Evolutionary conservation across 2,113 vertebrate species (phyloP).

Genomic region (Balaenoptera acutorostrata): DNA sequence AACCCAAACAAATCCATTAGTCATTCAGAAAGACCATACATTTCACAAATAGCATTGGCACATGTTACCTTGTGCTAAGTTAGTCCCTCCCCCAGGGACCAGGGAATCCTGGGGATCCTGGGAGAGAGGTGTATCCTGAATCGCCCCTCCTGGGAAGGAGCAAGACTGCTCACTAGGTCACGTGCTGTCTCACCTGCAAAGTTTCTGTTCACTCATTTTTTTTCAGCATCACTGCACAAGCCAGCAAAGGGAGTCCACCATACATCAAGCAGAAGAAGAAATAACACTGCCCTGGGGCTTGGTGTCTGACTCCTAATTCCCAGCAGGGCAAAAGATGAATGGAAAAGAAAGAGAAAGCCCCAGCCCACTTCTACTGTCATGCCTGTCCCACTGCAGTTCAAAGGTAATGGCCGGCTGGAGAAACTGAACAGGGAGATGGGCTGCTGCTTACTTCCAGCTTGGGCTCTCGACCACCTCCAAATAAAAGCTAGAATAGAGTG

Average conservation of each 20-base stretch:
- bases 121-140: not conserved
- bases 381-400: not conserved
- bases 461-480: not conserved
- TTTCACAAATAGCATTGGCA: conserved; percentile 79
- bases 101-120: not conserved
- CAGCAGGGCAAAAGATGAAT: not conserved
- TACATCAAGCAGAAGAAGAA: conserved; percentile 60
- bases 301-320: conserved; percentile 3
- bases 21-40: conserved; percentile 70
- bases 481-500: not conserved
- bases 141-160: not conserved
- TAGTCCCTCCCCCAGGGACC: conserved; percentile 47
- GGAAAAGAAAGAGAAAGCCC: not conserved
- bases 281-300: conserved; percentile 72
- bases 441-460: not conserved
- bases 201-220: conserved; percentile 39
- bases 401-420: not conserved
- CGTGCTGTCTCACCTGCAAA: conserved; percentile 53
- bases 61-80: conserved; percentile 69
- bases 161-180: conserved; percentile 52
- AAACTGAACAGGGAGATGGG: not conserved
- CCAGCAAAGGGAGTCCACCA: conserved; percentile 49
- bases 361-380: not conserved
- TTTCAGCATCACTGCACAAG: conserved; percentile 70
- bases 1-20: conserved; percentile 68